phyloP scores from a whole-genome alignment of 2,888 invertebrate species.

The Steromphala cineraria region DNA sequence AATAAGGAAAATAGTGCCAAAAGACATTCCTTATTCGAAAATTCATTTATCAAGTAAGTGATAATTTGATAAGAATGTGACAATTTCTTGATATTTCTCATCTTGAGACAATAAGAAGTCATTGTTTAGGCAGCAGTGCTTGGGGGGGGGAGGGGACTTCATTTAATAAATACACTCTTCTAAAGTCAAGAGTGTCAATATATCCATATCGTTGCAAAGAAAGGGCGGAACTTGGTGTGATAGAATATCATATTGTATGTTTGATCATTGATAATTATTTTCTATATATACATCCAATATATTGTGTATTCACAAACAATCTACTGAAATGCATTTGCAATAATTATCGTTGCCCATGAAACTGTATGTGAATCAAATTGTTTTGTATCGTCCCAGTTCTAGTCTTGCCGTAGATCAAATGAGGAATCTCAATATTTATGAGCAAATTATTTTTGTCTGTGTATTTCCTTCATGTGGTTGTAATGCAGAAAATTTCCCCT shows the following conservation, averaged over 20 bases:
- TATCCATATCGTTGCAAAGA: not conserved
- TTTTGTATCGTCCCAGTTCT: conserved; percentile 1
- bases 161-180: not conserved
- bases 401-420: not conserved
- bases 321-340: not conserved
- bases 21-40: too few species aligned
- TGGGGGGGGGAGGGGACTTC: not conserved
- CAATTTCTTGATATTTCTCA: too few species aligned
- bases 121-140: not conserved
- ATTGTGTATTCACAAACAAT: not conserved
- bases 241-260: too few species aligned
- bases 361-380: not conserved
- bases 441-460: too few species aligned
- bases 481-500: too few species aligned
- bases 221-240: too few species aligned
- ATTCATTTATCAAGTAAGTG: too few species aligned
- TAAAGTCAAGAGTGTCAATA: not conserved
- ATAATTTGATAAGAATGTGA: too few species aligned
- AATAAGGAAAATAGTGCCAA: too few species aligned
- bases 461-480: too few species aligned
- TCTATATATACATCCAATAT: not conserved
- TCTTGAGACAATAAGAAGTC: not conserved
- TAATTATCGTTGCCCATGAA: conserved; percentile 7
- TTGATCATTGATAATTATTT: too few species aligned
- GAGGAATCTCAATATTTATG: conserved; percentile 10